Percentiles rank a stretch among this genome's conserved stretches.
Evolutionary conservation across 2,113 vertebrate genomes (phyloP).

Genomic region (Psittacara wagleri): DNA sequence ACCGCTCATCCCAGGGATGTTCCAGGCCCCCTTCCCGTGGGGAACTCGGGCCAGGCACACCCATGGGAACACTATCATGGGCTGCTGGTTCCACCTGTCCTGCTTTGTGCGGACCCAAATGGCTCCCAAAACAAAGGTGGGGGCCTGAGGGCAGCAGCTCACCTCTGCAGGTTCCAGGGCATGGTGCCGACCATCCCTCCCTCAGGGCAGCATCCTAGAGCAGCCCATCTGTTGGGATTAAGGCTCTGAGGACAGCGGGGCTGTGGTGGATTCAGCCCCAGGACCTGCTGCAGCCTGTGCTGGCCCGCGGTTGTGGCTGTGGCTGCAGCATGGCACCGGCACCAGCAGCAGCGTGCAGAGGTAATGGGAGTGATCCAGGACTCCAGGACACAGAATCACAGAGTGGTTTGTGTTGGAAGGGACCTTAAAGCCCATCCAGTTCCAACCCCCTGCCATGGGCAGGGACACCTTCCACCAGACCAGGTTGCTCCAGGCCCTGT

Average conservation of each 20-base stretch:
- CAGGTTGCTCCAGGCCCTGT: neutral
- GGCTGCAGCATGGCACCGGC: rapidly evolving
- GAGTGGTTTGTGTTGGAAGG: neutral
- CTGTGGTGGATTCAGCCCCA: neutral
- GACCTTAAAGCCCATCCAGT: neutral
- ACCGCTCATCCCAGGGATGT: neutral
- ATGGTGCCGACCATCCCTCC: neutral
- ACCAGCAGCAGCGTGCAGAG: rapidly evolving
- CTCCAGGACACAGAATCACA: neutral
- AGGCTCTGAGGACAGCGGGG: rapidly evolving
- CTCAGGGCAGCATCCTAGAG: neutral
- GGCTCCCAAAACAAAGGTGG: neutral
- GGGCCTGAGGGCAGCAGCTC: neutral
- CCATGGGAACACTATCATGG: neutral
- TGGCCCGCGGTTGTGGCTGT: neutral
- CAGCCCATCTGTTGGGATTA: neutral
- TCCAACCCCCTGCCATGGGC: neutral
- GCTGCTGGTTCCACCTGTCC: too few species aligned
- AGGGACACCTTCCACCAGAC: neutral
- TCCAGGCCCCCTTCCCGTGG: too few species aligned
- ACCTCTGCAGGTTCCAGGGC: neutral
- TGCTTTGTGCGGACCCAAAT: neutral
- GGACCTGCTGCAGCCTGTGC: neutral
- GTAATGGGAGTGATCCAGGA: neutral
- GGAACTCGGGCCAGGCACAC: neutral